phyloP scores from a whole-genome alignment of 2,113 vertebrate species.

The Platysternon megacephalum region DNA sequence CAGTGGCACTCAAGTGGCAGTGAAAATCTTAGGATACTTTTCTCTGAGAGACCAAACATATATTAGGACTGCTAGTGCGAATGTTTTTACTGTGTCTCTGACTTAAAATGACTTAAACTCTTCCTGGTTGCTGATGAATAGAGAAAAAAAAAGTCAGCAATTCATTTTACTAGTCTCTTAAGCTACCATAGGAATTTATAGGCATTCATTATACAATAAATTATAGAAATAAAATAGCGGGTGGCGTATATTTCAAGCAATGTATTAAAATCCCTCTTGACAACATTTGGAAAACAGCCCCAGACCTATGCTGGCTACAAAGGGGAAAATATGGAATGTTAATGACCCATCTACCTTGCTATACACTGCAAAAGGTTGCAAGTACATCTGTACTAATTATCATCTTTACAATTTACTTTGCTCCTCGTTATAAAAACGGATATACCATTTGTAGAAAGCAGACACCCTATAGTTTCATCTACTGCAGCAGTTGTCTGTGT shows the following conservation, averaged over 20 bases:
- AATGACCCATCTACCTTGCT: slow-evolving; percentile 13
- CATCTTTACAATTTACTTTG: slow-evolving; percentile 40
- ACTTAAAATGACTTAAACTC: background rate
- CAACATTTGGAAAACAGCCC: slow-evolving; percentile 33
- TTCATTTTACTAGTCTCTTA: slow-evolving; percentile 30
- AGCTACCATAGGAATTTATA: slow-evolving; percentile 42
- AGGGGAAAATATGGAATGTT: slow-evolving; percentile 38
- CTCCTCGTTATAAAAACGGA: slow-evolving; percentile 14
- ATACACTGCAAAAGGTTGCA: background rate
- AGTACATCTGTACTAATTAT: slow-evolving; percentile 18
- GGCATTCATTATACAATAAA: slow-evolving; percentile 29
- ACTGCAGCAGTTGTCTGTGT: background rate
- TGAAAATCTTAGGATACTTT: background rate
- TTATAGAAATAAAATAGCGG: slow-evolving; percentile 68
- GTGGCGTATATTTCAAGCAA: slow-evolving; percentile 51
- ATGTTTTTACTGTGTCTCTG: background rate
- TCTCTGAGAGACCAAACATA: background rate
- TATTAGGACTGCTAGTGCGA: background rate
- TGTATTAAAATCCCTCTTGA: slow-evolving; percentile 50
- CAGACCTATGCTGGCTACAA: slow-evolving; percentile 28
- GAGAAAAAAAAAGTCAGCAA: background rate
- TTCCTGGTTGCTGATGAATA: background rate
- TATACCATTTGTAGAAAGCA: slow-evolving; percentile 35
- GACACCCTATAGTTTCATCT: background rate
- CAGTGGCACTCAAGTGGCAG: background rate